These are phyloP conservation scores for Oryctolagus cuniculus DNA, from an alignment of 2,113 vertebrate genomes.

Conservation along the genomic window mOryCun1.1 NC_091433.1:142164001-142164500, in stretches of 20 bases:
- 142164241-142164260: constrained; percentile 79
- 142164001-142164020: constrained; percentile 78
- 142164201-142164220: constrained; percentile 87
- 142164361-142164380: constrained; percentile 6
- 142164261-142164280: constrained; percentile 81
- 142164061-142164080: constrained; percentile 62
- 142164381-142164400: not conserved
- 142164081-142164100: constrained; percentile 32
- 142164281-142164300: constrained; percentile 1
- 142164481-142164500: not conserved
- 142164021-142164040: constrained; percentile 47
- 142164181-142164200: constrained; percentile 77
- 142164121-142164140: constrained; percentile 49
- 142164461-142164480: not conserved
- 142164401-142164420: not conserved
- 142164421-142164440: not conserved
- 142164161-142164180: constrained; percentile 67
- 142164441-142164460: not conserved
- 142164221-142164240: constrained; percentile 81
- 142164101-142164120: constrained; percentile 51
- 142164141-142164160: constrained; percentile 62
- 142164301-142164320: not conserved
- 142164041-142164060: not conserved
- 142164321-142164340: not conserved
- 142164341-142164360: not conserved